Percentiles rank a stretch among this genome's conserved stretches.
Conservation (phyloP, 2,797 vertebrate genomes). For the Crax fasciolata region DNA sequence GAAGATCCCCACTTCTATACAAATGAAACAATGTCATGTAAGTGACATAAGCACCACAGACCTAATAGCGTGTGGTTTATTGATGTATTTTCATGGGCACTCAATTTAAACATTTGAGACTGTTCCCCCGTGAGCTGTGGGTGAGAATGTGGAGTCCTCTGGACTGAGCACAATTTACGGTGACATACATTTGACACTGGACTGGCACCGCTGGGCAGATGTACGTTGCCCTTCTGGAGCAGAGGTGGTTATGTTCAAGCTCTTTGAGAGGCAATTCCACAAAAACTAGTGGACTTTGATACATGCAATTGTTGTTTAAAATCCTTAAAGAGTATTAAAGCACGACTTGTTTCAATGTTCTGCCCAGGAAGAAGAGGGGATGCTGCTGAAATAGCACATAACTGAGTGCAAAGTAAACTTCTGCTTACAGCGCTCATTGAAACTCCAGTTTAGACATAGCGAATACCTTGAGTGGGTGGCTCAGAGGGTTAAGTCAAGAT, state of each 20-base stretch:
- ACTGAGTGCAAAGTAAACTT: background rate
- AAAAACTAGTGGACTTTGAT: background rate
- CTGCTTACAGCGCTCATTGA: background rate
- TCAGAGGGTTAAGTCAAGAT: background rate
- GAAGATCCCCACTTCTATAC: background rate
- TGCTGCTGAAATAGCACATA: background rate
- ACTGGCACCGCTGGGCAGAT: background rate
- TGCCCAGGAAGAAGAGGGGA: background rate
- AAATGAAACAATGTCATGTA: background rate
- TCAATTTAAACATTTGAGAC: background rate
- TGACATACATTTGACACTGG: background rate
- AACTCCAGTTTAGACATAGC: background rate
- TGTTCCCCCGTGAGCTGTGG: background rate
- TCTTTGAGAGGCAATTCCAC: background rate
- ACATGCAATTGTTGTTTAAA: background rate
- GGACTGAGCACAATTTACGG: background rate
- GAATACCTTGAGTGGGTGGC: background rate
- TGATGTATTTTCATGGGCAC: background rate
- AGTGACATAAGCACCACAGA: background rate
- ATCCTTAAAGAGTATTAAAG: background rate
- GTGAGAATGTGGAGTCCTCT: background rate
- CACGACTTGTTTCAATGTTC: background rate
- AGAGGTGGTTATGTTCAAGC: accelerated
- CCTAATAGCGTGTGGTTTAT: background rate
- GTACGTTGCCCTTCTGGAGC: background rate